These are phyloP conservation scores for Eupithecia exiguata DNA, from an alignment of 2,888 invertebrate genomes.

Conservation along the genomic window DNA sequence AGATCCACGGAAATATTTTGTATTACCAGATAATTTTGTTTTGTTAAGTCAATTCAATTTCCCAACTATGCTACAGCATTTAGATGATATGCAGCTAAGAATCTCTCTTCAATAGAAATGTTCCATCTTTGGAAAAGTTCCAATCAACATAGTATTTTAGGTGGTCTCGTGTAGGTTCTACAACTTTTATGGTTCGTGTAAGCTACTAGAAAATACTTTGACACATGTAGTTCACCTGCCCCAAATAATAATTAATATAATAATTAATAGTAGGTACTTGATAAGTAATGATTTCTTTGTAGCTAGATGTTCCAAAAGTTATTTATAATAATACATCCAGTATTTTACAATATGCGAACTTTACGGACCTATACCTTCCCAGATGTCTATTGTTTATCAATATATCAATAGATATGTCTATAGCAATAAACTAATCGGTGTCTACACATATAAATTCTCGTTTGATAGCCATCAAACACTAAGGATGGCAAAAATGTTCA, in stretches of 20 bases:
- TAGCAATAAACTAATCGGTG: neutral
- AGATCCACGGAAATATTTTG: neutral
- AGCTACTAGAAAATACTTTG: too few species aligned
- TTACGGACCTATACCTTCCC: neutral
- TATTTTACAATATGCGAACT: neutral
- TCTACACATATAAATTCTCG: neutral
- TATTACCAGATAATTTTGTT: neutral
- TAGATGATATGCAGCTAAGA: neutral
- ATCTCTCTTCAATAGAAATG: neutral
- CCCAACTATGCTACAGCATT: neutral
- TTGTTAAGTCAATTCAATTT: neutral
- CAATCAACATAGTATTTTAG: neutral
- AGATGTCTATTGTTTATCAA: neutral
- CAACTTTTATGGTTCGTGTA: too few species aligned
- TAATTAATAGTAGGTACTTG: neutral
- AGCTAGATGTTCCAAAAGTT: neutral
- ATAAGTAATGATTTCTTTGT: neutral
- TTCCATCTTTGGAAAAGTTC: neutral
- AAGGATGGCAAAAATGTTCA: neutral
- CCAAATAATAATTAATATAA: neutral
- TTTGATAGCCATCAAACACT: neutral
- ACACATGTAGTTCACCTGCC: neutral
- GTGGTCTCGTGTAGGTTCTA: too few species aligned
- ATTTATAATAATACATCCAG: neutral
- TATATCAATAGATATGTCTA: neutral